Evolutionary conservation across 2,888 invertebrate genomes (phyloP).

Genomic region (Drosophila koepferae): DNA sequence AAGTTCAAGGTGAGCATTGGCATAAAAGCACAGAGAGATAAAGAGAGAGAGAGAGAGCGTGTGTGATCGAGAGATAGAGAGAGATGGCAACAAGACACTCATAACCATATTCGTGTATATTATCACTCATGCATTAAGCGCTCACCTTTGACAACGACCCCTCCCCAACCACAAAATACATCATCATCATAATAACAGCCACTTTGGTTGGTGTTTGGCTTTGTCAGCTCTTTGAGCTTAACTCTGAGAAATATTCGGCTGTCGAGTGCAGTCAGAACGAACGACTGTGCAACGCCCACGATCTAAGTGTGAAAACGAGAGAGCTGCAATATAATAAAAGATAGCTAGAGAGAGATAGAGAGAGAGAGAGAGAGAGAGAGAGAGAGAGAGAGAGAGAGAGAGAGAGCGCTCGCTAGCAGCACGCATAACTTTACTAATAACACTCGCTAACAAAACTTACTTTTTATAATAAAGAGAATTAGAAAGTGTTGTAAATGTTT

Average conservation of each 20-base stretch:
- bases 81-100: constrained; percentile 17
- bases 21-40: constrained; percentile 40
- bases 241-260: constrained; percentile 33
- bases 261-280: constrained; percentile 45
- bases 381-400: background rate
- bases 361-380: no score
- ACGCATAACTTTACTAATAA: constrained; percentile 1
- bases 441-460: constrained; percentile 30
- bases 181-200: constrained; percentile 52
- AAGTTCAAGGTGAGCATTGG: constrained; percentile 75
- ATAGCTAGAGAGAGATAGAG: background rate
- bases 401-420: background rate
- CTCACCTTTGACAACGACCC: constrained; percentile 69
- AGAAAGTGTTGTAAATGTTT: no score
- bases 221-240: constrained; percentile 41
- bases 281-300: constrained; percentile 18
- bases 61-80: background rate
- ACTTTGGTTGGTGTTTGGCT: constrained; percentile 42
- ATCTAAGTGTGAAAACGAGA: constrained; percentile 3
- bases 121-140: constrained; percentile 68
- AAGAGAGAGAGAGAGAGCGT: background rate
- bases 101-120: constrained; percentile 46
- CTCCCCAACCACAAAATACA: constrained; percentile 24
- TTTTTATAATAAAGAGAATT: no score
- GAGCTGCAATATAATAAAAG: background rate